These are phyloP conservation scores for Brassicogethes aeneus DNA, from an alignment of 2,888 invertebrate genomes.

Conservation along the genomic window DNA sequence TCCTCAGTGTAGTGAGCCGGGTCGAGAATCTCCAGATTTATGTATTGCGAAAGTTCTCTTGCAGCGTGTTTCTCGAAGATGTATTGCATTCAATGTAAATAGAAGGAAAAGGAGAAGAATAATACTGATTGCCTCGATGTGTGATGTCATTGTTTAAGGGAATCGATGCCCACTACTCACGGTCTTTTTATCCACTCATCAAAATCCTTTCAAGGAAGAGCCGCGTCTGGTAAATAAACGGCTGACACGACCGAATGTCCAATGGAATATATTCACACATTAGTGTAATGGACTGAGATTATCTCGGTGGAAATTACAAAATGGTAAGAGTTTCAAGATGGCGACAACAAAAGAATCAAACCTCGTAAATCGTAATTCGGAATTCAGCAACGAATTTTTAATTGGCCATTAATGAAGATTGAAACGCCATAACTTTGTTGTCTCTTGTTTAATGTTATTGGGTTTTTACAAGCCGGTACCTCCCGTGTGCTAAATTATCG, in stretches of 20 bases:
- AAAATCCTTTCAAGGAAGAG: constrained; percentile 6
- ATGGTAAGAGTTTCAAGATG: too few species aligned
- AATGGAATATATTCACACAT: too few species aligned
- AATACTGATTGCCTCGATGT: constrained; percentile 33
- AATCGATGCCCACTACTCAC: constrained; percentile 11
- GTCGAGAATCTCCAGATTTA: too few species aligned
- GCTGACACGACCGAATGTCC: too few species aligned
- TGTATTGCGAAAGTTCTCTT: constrained; percentile 34
- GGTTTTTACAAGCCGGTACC: not conserved
- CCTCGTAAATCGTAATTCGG: too few species aligned
- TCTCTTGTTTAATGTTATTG: not conserved
- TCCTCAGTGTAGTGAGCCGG: too few species aligned
- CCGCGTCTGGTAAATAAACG: not conserved
- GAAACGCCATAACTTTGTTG: not conserved
- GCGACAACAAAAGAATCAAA: too few species aligned
- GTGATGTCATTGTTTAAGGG: constrained; percentile 32
- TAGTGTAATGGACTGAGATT: too few species aligned
- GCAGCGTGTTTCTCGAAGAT: constrained; percentile 33
- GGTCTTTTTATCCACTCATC: constrained; percentile 15
- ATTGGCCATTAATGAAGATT: not conserved
- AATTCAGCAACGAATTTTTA: too few species aligned
- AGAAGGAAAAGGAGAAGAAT: constrained; percentile 30
- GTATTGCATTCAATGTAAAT: constrained; percentile 41
- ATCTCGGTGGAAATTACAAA: too few species aligned
- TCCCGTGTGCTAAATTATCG: not conserved